Base-by-base conservation (phyloP, 2,797 vertebrate genomes). In the Lithobates sylvaticus region DNA sequence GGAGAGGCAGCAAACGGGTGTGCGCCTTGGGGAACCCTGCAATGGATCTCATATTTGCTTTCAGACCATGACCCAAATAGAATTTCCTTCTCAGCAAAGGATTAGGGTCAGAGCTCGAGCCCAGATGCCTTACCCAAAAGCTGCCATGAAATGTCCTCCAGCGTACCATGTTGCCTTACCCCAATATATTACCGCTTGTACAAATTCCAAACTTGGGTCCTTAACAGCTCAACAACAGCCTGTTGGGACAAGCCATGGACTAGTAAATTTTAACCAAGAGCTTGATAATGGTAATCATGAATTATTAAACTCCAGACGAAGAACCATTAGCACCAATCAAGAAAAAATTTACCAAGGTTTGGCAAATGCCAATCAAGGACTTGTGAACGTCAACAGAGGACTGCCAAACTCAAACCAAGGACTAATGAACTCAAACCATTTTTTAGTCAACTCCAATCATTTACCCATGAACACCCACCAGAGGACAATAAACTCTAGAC, bases 1-100 rank as follows among this genome's bases (percentile, higher is more conserved):
- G 0, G 96, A 94, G 88, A 96, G 95, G 76, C 96, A 97, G 93
- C 96, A 97, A 87, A 94, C 96, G 75, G 97, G 96, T 94, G 93
- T 99, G 26, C 97, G 98, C 94, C 94, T 99, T 90, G 96, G 96
- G 0, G 93, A 96, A 6, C 95, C 98, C 0, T 97, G 97, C 88
- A 98, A 97, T 90, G 96, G 96, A 93, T 97, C 98, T 81, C 89
- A 98, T 89, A 96, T 99, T 1, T 97, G 99, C 91, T 98, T 96
- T 13, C 93, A 94, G 91, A 96, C 94, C 91, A 99, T 99, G 98
- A 97, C 96, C 79, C 96, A 99, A 96, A 96, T 98, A 88, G 97
- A 99, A 93, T 93, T 96, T 83, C 97, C 97, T 93, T 98, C 96
- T 29, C 97, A 97, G 89, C 94, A 96, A 84, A 96, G 96, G 75